phyloP scores from a whole-genome alignment of 2,113 vertebrate genomes.

The Plestiodon gilberti region DNA sequence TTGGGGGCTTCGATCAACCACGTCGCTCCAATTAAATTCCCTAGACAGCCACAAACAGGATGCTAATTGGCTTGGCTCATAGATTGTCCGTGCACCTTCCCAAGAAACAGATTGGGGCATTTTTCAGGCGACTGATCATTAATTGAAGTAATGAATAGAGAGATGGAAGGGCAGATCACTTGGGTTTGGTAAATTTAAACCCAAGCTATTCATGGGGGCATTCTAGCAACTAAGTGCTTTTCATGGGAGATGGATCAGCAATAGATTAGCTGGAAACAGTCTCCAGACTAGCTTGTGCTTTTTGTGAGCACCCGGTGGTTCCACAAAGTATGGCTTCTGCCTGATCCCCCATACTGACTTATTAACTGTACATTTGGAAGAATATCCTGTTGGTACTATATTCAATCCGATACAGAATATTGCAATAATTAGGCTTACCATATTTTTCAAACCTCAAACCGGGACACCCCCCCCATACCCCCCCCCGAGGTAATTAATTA shows the following conservation, averaged over 20 bases:
- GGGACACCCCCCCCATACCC: too few species aligned
- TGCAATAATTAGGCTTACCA: too few species aligned
- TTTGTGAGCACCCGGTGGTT: neutral
- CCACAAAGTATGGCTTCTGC: neutral
- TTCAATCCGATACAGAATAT: neutral
- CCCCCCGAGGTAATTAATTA: too few species aligned
- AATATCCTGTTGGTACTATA: neutral
- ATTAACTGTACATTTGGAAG: neutral
- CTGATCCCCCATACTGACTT: neutral
- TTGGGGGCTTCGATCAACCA: slow-evolving; percentile 67
- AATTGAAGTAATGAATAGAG: slow-evolving; percentile 88
- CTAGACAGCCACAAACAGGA: slow-evolving; percentile 68
- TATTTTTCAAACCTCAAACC: too few species aligned
- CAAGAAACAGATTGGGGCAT: slow-evolving; percentile 85
- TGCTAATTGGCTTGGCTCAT: slow-evolving; percentile 79
- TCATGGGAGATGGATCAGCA: slow-evolving; percentile 29
- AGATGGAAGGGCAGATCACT: slow-evolving; percentile 66
- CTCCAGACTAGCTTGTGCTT: neutral
- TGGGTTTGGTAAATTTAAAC: slow-evolving; percentile 79
- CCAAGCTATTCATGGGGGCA: slow-evolving; percentile 66
- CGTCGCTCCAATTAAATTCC: slow-evolving; percentile 76
- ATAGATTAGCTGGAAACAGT: slow-evolving; percentile 67
- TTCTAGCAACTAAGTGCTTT: slow-evolving; percentile 57
- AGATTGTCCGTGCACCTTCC: slow-evolving; percentile 64
- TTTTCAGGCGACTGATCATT: slow-evolving; percentile 83